These are phyloP conservation scores for Rhynchotus rufescens DNA, from an alignment of 2,797 vertebrate genomes.

Conservation along the genomic window DNA sequence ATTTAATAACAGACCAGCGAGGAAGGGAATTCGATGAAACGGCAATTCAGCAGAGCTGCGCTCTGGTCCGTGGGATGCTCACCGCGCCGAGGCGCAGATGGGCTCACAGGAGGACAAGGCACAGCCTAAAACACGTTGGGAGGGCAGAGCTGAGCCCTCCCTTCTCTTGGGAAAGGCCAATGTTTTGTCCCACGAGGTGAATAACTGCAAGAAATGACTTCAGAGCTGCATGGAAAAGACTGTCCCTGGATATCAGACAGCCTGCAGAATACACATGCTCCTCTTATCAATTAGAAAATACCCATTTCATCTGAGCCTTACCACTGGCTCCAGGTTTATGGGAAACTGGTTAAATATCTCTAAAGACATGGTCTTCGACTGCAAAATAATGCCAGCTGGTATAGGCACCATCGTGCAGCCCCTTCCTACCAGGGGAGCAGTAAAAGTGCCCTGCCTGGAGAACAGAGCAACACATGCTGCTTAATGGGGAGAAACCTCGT, in stretches of 20 bases:
- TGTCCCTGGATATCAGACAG: not conserved
- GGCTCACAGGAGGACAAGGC: not conserved
- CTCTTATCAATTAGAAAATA: not conserved
- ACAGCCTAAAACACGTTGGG: too few relatives aligned
- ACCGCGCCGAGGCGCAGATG: not conserved
- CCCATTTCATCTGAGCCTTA: not conserved
- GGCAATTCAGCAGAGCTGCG: fast-evolving
- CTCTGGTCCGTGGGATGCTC: not conserved
- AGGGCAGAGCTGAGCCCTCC: not conserved
- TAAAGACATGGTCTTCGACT: not conserved
- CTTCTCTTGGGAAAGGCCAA: too few relatives aligned
- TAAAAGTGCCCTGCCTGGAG: constrained; percentile 27
- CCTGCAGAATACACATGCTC: not conserved
- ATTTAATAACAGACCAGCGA: not conserved
- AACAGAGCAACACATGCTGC: constrained; percentile 33
- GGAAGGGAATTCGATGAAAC: not conserved
- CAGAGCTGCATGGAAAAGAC: not conserved
- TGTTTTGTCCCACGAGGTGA: not conserved
- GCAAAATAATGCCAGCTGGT: constrained; percentile 49
- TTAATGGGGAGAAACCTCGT: constrained; percentile 48
- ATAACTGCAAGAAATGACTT: not conserved
- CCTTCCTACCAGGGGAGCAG: not conserved
- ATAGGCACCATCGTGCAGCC: not conserved
- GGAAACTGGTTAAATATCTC: constrained; percentile 36
- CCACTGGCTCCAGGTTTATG: not conserved